These are phyloP conservation scores for Aspidapion aeneum DNA, from an alignment of 2,888 invertebrate species.

Conservation along the genomic window DNA sequence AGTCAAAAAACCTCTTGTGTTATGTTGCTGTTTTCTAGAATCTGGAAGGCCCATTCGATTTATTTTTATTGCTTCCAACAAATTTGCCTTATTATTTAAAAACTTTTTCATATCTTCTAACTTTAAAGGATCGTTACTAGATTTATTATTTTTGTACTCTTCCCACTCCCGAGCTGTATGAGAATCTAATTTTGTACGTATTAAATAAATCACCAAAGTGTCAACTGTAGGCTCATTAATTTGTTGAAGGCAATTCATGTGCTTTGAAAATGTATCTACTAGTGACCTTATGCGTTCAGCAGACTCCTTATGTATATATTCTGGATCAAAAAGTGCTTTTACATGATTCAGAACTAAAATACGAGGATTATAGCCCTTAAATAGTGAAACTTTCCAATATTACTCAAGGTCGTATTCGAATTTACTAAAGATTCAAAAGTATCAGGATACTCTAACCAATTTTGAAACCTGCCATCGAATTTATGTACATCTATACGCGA, in stretches of 20 bases:
- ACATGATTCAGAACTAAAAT: slow-evolving; percentile 21
- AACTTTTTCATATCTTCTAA: no score
- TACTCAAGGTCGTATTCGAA: slow-evolving; percentile 15
- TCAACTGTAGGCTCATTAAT: slow-evolving; percentile 11
- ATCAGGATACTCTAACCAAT: slow-evolving; percentile 19
- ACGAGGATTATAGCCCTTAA: slow-evolving; percentile 16
- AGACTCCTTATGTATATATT: slow-evolving; percentile 11
- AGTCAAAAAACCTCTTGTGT: not conserved
- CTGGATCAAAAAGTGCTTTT: slow-evolving; percentile 16
- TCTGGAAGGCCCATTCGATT: not conserved
- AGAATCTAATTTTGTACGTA: slow-evolving; percentile 15
- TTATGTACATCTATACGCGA: slow-evolving; percentile 9
- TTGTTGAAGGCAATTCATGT: slow-evolving; percentile 15
- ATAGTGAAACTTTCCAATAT: slow-evolving; percentile 21
- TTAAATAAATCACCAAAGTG: no score
- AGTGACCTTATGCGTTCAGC: slow-evolving; percentile 8
- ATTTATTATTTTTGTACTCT: slow-evolving; percentile 8
- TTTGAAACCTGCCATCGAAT: slow-evolving; percentile 16
- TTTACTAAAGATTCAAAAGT: slow-evolving; percentile 23
- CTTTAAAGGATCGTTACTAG: no score
- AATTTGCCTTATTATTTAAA: no score
- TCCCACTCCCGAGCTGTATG: slow-evolving; percentile 18
- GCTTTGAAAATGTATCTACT: slow-evolving; percentile 14
- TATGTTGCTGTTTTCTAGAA: not conserved
- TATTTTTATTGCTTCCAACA: no score